Base-by-base conservation (phyloP, 2,797 vertebrate species). In the Chaunax sp. region DNA sequence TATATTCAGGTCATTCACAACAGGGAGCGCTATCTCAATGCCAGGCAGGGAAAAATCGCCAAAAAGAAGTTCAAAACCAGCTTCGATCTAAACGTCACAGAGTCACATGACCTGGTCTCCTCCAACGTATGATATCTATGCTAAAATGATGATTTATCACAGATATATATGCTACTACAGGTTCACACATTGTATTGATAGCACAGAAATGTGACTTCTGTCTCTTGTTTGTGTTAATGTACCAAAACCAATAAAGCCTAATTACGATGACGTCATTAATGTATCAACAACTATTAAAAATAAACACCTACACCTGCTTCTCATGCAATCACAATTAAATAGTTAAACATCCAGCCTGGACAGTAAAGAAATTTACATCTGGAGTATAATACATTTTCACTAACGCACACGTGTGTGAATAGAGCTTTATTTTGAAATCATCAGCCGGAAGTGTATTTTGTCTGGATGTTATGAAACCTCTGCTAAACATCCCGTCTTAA, bases 1-100 rank as follows among this genome's bases (percentile, higher is more conserved):
- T 96, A 96, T 71, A 96, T 97, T 25, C 96, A 96, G 69, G 95
- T 96, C 77, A 94, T 95, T 69, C 95, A 94, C n/a, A 94, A 89
- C 81, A 97, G 95, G 75, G 93, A 95, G 61, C 94, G 91, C 71
- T 92, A 91, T 35, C 85, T 94, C 0, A 94, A 75, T 1, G 45
- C 77, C 20, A 85, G 83, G 28, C 90, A 82, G 14, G 87, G 88
- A 23, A 96, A 94, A 63, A 6, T 82, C 4, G 40, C 81, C 56
- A 92, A 93, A 72, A 96, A 94, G 85, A 96, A 94, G 84, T 82
- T 92, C 18, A 93, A 92, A 69, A 73, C 65, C 2, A 81, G 63
- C 37, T 68, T 84, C 41, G 94, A 94, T 56, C 58, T 93, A 26
- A 91, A 83, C n/a, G 70, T 72, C 4, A 37, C 87, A 0, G 93